Percentiles rank a stretch among this genome's conserved stretches.
These are phyloP conservation scores for Cyrtonyx montezumae DNA, from an alignment of 2,113 vertebrate genomes.

Conservation along the genomic window DNA sequence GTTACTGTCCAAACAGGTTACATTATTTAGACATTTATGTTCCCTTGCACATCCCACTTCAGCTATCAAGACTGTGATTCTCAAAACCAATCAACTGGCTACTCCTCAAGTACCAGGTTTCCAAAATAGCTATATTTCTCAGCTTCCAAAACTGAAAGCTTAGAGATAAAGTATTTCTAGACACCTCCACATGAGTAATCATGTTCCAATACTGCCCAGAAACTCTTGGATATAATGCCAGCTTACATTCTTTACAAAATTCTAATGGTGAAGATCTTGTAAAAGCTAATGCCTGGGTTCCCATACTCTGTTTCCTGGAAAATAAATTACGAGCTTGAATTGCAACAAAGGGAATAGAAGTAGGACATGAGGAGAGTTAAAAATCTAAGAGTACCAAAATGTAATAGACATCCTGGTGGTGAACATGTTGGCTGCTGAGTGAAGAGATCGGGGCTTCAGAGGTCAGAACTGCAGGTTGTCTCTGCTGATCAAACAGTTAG, in stretches of 20 bases:
- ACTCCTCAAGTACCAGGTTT: not conserved
- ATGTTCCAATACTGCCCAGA: not conserved
- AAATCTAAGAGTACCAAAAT: not conserved
- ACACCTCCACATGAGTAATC: not conserved
- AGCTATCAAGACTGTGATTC: not conserved
- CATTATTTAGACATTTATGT: not conserved
- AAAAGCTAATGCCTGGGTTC: not conserved
- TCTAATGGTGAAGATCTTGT: not conserved
- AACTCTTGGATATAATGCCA: not conserved
- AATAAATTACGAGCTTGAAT: not conserved
- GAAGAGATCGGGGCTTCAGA: not conserved
- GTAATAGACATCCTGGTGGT: not conserved
- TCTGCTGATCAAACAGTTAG: not conserved
- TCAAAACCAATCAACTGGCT: not conserved
- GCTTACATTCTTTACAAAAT: not conserved
- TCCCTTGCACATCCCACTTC: not conserved
- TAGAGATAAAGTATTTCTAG: not conserved
- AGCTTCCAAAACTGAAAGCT: not conserved
- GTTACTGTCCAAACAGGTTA: not conserved
- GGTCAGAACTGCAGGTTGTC: not conserved
- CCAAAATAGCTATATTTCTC: not conserved
- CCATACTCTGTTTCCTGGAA: not conserved
- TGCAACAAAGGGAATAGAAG: not conserved
- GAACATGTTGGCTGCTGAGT: not conserved
- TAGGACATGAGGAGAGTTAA: not conserved